Conservation (phyloP, 2,113 vertebrate genomes). For the Typhlomys cinereus region DNA sequence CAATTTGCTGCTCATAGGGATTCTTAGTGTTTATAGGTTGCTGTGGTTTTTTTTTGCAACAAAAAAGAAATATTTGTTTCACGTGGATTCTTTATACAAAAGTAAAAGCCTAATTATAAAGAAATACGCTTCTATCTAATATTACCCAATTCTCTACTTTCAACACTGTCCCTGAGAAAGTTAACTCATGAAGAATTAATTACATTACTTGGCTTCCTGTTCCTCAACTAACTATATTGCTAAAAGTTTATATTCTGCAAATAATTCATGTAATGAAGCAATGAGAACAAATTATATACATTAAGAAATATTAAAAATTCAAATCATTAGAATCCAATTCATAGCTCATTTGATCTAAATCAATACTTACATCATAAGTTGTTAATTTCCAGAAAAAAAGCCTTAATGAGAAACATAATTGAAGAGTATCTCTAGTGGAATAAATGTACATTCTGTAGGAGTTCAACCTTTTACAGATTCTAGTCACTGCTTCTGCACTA, state of each 20-base stretch:
- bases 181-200: slow-evolving; percentile 39
- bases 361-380: slow-evolving; percentile 3
- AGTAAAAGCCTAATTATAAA: slow-evolving; percentile 31
- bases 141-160: slow-evolving; percentile 22
- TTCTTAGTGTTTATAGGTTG: neutral
- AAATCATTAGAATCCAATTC: slow-evolving; percentile 8
- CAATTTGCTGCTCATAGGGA: neutral
- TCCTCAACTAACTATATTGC: neutral
- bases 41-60: slow-evolving; percentile 20
- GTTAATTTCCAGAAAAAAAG: slow-evolving; percentile 52
- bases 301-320: slow-evolving; percentile 50
- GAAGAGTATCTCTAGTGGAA: neutral
- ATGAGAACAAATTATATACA: neutral
- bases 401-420: slow-evolving; percentile 37
- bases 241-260: slow-evolving; percentile 9
- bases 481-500: neutral
- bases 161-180: neutral
- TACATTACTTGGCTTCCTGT: slow-evolving; percentile 4
- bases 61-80: neutral
- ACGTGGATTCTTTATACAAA: neutral
- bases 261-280: slow-evolving; percentile 48
- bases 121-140: slow-evolving; percentile 36
- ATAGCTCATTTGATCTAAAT: slow-evolving; percentile 52
- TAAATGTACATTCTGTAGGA: slow-evolving; percentile 1
- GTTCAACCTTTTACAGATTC: slow-evolving; percentile 48